A percentile compares a stretch with the other conserved stretches of the same genome.
Evolutionary conservation across 2,797 vertebrate genomes (phyloP).

Genomic region (Sternotherus odoratus): DNA sequence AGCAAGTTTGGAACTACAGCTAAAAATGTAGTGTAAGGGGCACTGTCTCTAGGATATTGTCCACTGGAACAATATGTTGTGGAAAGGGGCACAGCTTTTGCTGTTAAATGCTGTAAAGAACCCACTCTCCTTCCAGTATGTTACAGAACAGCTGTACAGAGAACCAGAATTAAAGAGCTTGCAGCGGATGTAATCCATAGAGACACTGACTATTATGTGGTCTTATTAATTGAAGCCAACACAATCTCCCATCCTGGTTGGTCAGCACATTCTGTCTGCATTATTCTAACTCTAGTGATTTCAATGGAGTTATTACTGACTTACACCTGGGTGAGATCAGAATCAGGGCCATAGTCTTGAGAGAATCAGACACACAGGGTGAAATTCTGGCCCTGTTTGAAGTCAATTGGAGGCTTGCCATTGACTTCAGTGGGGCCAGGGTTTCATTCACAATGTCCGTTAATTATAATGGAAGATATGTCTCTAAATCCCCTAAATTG

Average conservation of each 20-base stretch:
- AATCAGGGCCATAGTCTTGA: neutral
- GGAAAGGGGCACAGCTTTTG: neutral
- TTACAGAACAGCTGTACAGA: neutral
- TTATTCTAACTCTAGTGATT: neutral
- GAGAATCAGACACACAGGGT: neutral
- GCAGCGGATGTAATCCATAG: neutral
- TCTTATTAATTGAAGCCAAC: neutral
- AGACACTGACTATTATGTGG: neutral
- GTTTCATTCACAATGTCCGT: neutral
- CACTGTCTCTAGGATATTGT: neutral
- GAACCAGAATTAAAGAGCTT: neutral
- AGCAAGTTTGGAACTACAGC: neutral
- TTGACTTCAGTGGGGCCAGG: neutral
- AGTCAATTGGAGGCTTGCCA: neutral
- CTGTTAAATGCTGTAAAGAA: neutral
- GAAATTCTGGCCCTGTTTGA: neutral
- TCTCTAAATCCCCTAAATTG: neutral
- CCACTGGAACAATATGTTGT: neutral
- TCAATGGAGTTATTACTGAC: neutral
- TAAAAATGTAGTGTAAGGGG: neutral
- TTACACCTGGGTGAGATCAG: neutral
- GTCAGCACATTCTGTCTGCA: neutral
- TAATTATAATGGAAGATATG: neutral
- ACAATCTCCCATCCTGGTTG: neutral
- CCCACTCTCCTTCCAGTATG: neutral